Base-by-base conservation (phyloP, 2,888 invertebrate genomes). In the Heliconius cydno region DNA sequence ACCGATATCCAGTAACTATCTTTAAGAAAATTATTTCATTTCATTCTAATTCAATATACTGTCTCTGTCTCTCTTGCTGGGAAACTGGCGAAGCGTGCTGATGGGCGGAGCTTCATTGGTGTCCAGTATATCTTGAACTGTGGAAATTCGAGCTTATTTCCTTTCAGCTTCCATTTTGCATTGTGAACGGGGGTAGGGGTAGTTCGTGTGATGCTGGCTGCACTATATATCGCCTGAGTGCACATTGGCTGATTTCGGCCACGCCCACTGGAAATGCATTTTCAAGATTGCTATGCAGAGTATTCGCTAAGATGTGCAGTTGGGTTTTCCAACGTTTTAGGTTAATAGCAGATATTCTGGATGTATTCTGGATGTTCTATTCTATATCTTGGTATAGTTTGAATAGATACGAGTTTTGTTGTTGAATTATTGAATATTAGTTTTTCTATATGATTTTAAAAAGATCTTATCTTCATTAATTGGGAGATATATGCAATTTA, bases 191-290 rank as follows among this genome's bases (percentile, higher is more conserved):
- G 89, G 84, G 85, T 85, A 80, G 85, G 81, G 87, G 90, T 2
- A 85, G 90, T 77, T 87, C 90, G 81, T 13, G 41, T 30, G 22
- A 67, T 3, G 76, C 30, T 92, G 92, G 93, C 84, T 89, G 92
- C 88, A 88, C 92, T 93, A 94, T 90, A 93, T 92, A 94, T 92
- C 94, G 95, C 94, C 92, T 94, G 94, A 94, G 80, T 95, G 94
- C 93, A 95, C 95, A 95, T 95, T 95, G 95, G 95, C 91, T 92
- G 94, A 91, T 91, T 90, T 88, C 90, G 87, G 86, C 93, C 94
- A 93, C 94, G 94, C 95, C 95, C 86, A 91, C 88, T 88, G 88
- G 90, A 91, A 95, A 95, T 94, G 94, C 94, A 95, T 94, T 94
- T 92, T 90, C 90, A 92, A 94, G 94, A 94, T 94, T 94, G 92